These are phyloP conservation scores for Eurosta solidaginis DNA, from an alignment of 1,140 invertebrate species.

Conservation along the genomic window DNA sequence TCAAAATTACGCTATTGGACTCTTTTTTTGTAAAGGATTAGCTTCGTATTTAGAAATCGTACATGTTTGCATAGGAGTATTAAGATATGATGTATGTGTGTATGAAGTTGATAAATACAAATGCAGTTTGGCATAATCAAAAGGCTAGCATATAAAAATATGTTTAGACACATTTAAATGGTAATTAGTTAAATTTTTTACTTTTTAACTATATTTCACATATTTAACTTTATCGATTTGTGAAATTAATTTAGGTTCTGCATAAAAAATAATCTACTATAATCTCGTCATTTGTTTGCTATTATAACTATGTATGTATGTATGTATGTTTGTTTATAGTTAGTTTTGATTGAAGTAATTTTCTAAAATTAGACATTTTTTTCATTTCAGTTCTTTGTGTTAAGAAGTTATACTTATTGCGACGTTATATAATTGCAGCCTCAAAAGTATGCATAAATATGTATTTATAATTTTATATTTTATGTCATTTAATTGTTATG, in stretches of 20 bases:
- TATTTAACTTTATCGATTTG: conserved; percentile 14
- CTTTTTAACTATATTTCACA: not conserved
- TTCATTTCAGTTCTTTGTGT: conserved; percentile 4
- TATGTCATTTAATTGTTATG: not conserved
- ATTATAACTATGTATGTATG: conserved; percentile 11
- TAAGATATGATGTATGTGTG: not conserved
- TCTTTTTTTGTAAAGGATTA: not conserved
- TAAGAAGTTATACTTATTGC: conserved; percentile 27
- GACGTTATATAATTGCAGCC: conserved; percentile 15
- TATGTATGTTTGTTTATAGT: conserved; percentile 6
- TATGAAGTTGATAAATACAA: conserved; percentile 5
- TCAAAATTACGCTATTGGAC: not conserved
- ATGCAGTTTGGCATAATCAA: conserved; percentile 21
- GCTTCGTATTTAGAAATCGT: not conserved
- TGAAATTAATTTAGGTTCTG: not conserved
- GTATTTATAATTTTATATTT: no score
- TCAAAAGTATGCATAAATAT: conserved; percentile 17
- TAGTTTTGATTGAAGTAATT: conserved; percentile 20
- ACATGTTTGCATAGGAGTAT: not conserved
- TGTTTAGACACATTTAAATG: conserved; percentile 1
- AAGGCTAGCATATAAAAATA: conserved; percentile 22
- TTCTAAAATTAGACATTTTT: not conserved
- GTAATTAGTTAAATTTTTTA: not conserved
- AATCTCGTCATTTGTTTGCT: conserved; percentile 20
- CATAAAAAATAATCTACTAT: conserved; percentile 27